Evolutionary conservation across 2,797 vertebrate genomes (phyloP).

Genomic region (Cyclura pinguis): DNA sequence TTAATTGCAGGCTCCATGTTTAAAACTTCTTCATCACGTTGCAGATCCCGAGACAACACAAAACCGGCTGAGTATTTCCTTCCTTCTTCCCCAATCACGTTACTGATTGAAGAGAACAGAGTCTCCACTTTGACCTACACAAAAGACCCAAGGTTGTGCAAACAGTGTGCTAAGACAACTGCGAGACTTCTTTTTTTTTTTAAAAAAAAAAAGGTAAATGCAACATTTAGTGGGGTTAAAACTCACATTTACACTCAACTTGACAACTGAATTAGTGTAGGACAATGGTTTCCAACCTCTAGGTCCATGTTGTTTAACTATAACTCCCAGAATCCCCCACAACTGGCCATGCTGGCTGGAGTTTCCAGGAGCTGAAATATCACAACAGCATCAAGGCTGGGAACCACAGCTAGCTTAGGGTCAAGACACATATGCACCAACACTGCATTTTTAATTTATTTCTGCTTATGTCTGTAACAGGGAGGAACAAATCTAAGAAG

Average conservation of each 20-base stretch:
- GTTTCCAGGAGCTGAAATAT: background rate
- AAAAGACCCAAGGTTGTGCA: constrained; percentile 1
- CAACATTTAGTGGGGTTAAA: background rate
- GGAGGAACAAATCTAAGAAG: too few species aligned
- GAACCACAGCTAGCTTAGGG: background rate
- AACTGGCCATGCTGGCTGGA: background rate
- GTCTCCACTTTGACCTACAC: constrained; percentile 59
- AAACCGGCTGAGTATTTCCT: constrained; percentile 62
- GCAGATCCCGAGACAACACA: constrained; percentile 66
- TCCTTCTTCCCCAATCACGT: constrained; percentile 59
- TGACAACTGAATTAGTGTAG: background rate
- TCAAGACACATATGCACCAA: background rate
- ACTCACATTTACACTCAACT: background rate
- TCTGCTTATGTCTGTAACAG: background rate
- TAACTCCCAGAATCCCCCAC: background rate
- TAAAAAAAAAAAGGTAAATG: too few species aligned
- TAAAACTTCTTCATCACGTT: constrained; percentile 80
- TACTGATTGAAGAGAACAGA: constrained; percentile 68
- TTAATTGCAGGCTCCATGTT: constrained; percentile 84
- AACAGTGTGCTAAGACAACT: background rate
- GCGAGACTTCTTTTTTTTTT: background rate
- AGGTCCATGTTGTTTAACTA: background rate
- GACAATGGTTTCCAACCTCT: background rate
- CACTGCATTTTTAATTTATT: too few species aligned
- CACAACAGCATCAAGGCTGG: background rate